A percentile compares a stretch with the other conserved stretches of the same genome.
Evolutionary conservation across 1,140 invertebrate species (phyloP).

Genomic region (Choristoneura fumiferana): DNA sequence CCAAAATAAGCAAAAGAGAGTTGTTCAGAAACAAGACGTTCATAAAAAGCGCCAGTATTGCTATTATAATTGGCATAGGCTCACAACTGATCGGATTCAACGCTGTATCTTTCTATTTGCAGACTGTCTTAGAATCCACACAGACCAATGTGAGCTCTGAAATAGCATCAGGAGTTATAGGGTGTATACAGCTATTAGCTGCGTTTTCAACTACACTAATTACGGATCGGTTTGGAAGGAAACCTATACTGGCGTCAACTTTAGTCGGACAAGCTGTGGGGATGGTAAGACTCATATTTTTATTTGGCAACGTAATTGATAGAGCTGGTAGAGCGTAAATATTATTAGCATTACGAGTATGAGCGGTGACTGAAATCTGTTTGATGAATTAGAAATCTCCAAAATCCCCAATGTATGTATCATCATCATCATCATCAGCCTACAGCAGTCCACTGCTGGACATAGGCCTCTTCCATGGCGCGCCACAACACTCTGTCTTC

Average conservation of each 20-base stretch:
- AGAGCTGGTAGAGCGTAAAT: too few species aligned
- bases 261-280: constrained; percentile 76
- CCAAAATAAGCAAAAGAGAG: constrained; percentile 30
- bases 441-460: too few species aligned
- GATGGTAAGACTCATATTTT: constrained; percentile 51
- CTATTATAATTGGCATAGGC: constrained; percentile 78
- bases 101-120: constrained; percentile 85
- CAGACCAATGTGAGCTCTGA: constrained; percentile 80
- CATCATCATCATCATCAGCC: too few species aligned
- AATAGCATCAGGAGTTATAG: constrained; percentile 83
- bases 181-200: constrained; percentile 79
- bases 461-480: too few species aligned
- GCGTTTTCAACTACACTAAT: constrained; percentile 75
- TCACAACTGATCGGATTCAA: constrained; percentile 85
- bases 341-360: too few species aligned
- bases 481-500: too few species aligned
- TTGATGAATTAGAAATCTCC: too few species aligned
- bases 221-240: constrained; percentile 82
- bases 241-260: constrained; percentile 80
- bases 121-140: constrained; percentile 81
- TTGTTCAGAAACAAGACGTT: constrained; percentile 57
- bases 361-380: too few species aligned
- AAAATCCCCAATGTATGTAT: too few species aligned
- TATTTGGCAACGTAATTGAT: too few species aligned
- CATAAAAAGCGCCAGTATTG: constrained; percentile 74